phyloP scores from a whole-genome alignment of 2,113 vertebrate species.

The Scomber scombrus region DNA sequence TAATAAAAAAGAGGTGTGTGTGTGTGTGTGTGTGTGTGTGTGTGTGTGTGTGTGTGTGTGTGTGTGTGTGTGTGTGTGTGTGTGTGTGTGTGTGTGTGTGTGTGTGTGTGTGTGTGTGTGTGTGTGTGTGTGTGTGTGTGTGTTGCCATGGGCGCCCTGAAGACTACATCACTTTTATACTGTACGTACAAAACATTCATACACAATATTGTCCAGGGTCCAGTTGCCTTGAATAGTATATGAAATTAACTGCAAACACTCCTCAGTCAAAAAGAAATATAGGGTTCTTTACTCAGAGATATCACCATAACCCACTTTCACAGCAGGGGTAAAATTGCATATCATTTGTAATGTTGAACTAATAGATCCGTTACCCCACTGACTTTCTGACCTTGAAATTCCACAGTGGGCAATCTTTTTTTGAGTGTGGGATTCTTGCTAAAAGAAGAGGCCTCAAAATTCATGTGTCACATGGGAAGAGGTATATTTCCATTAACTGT shows the following conservation, averaged over 20 bases:
- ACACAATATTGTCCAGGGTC: background rate
- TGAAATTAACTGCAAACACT: background rate
- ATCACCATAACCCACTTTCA: background rate
- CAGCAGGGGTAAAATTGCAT: background rate
- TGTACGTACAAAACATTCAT: background rate
- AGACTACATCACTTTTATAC: slow-evolving; percentile 4
- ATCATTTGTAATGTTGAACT: background rate
- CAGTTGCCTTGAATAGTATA: background rate
- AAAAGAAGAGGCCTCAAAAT: background rate
- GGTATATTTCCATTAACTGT: background rate
- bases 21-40: slow-evolving; percentile 1
- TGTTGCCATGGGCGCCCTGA: background rate
- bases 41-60: slow-evolving; percentile 8
- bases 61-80: slow-evolving; percentile 12
- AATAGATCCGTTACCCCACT: background rate
- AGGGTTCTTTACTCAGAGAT: background rate
- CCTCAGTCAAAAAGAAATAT: background rate
- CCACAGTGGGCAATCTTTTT: background rate
- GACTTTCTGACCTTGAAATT: slow-evolving; percentile 4
- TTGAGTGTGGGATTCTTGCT: background rate
- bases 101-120: slow-evolving; percentile 13
- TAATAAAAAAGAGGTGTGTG: slow-evolving; percentile 49
- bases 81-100: slow-evolving; percentile 6
- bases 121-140: slow-evolving; percentile 3
- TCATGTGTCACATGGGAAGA: background rate